Evolutionary conservation across 37 sponge, comb jelly and placozoan genomes (phyloP).

Genomic region (Axinella damicornis): DNA sequence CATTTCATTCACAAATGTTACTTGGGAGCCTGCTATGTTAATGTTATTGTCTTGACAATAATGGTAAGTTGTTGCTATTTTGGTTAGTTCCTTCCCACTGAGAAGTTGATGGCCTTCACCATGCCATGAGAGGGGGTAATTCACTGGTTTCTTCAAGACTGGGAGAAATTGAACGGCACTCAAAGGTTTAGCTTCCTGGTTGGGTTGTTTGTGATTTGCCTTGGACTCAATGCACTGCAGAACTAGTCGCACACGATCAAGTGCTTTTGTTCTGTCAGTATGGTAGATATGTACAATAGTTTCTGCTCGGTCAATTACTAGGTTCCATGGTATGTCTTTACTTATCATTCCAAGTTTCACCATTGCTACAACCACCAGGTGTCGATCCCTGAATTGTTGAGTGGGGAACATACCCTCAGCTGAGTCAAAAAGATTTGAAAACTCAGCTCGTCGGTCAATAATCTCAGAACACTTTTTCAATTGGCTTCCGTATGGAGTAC

Average conservation of each 20-base stretch:
- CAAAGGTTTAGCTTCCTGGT: slow-evolving; percentile 5
- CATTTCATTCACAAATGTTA: slow-evolving; percentile 1
- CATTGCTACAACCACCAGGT: background rate
- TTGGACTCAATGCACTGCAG: slow-evolving; percentile 9
- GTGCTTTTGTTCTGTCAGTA: slow-evolving; percentile 11
- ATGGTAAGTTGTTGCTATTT: background rate
- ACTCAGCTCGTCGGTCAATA: slow-evolving; percentile 32
- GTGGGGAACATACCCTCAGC: slow-evolving; percentile 62
- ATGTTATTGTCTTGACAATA: background rate
- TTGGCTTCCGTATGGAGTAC: slow-evolving; percentile 42
- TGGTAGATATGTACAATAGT: background rate
- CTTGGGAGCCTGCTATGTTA: slow-evolving; percentile 36
- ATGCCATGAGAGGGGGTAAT: slow-evolving; percentile 28
- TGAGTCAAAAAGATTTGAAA: slow-evolving; percentile 30
- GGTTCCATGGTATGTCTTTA: slow-evolving; percentile 17
- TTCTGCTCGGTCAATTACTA: slow-evolving; percentile 56
- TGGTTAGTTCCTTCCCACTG: slow-evolving; percentile 30
- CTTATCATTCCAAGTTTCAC: slow-evolving; percentile 51
- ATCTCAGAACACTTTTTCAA: slow-evolving; percentile 24
- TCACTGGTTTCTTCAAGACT: slow-evolving; percentile 20
- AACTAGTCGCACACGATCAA: slow-evolving; percentile 5
- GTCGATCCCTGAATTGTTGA: background rate
- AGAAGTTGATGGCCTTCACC: slow-evolving; percentile 37
- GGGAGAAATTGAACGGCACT: slow-evolving; percentile 53
- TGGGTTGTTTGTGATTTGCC: background rate